Base-by-base conservation (phyloP, 2,113 vertebrate genomes). In the Burhinus bistriatus region DNA sequence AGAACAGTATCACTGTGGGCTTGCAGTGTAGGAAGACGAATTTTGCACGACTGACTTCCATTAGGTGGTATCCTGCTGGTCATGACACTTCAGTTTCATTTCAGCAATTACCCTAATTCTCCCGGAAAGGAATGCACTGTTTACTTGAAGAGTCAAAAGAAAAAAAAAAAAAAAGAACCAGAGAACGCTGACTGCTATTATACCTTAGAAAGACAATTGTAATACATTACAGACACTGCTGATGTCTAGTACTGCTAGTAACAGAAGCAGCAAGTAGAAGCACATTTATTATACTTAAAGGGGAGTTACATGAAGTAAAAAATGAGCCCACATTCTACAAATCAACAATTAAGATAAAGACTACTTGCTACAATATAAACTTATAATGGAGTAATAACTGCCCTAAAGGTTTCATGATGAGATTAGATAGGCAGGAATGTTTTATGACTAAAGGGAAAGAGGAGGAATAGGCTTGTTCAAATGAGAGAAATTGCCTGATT, bases 351-450 rank as follows among this genome's bases (percentile, higher is more conserved):
- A 57, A 61, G 44, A 85, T 71, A 68, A 91, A 73, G 69, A 66
- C 44, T 86, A 62, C 79, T 96, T 91, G 69, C 54, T 86, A 79
- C 54, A 73, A 85, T 66, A 82, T 51, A 93, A 91, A 78, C 62
- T 83, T 87, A 83, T 25, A 87, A 91, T 22, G 23, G 75, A 96
- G 49, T 81, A 94, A 76, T 93, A 93, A 95, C 89, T 96, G 76
- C 88, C 86, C 83, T 54, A 45, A 94, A 87, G 73, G 44, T 91
- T 93, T 85, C 16, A 8, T 69, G 47, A 90, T 89, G 70, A 75
- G 51, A 91, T 94, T 94, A 97, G 45, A 81, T 19, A 65, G 66
- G 76, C 83, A 96, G 59, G 62, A 88, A 91, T 89, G 42, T 36
- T 95, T 95, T 81, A 90, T 32, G 40, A 64, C 81, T 82, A 73